phyloP scores from a whole-genome alignment of 37 sponge, comb jelly and placozoan genomes.

The Spongia lamella region DNA sequence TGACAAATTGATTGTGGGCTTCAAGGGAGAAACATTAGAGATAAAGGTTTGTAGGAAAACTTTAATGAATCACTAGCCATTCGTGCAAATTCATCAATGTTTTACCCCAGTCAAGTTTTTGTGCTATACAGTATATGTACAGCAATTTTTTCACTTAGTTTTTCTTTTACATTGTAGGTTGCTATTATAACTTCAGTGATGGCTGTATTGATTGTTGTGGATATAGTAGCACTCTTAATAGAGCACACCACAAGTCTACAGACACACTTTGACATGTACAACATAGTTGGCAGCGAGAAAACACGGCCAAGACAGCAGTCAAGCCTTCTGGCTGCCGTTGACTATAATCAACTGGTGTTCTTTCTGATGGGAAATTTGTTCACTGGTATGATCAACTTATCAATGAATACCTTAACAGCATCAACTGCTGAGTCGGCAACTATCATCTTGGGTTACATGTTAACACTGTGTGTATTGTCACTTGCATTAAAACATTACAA shows the following conservation, averaged over 20 bases:
- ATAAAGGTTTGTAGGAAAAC: too few relatives aligned
- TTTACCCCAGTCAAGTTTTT: too few relatives aligned
- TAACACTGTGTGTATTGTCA: too few relatives aligned
- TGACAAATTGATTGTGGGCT: too few relatives aligned
- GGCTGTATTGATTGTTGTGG: conserved; percentile 23
- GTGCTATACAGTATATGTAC: too few relatives aligned
- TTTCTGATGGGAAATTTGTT: conserved; percentile 88
- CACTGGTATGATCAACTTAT: conserved; percentile 89
- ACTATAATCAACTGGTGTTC: conserved; percentile 88
- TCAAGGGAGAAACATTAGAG: too few relatives aligned
- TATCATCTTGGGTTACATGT: too few relatives aligned
- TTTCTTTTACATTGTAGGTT: conserved; percentile 27
- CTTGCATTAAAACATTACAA: too few relatives aligned
- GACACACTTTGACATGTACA: not conserved
- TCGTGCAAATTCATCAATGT: too few relatives aligned
- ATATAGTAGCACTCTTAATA: conserved; percentile 35
- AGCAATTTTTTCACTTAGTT: not conserved
- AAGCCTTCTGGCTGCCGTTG: conserved; percentile 73
- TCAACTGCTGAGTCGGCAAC: too few relatives aligned
- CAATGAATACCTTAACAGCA: conserved; percentile 66
- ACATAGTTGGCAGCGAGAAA: not conserved
- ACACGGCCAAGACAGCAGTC: not conserved
- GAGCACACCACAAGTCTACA: conserved; percentile 18
- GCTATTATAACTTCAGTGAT: conserved; percentile 24
- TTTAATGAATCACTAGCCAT: too few relatives aligned